Evolutionary conservation across 2,113 vertebrate genomes (phyloP), one percentile per base, ranked within the genome.

Genomic region (Eudyptes chrysolophus): DNA sequence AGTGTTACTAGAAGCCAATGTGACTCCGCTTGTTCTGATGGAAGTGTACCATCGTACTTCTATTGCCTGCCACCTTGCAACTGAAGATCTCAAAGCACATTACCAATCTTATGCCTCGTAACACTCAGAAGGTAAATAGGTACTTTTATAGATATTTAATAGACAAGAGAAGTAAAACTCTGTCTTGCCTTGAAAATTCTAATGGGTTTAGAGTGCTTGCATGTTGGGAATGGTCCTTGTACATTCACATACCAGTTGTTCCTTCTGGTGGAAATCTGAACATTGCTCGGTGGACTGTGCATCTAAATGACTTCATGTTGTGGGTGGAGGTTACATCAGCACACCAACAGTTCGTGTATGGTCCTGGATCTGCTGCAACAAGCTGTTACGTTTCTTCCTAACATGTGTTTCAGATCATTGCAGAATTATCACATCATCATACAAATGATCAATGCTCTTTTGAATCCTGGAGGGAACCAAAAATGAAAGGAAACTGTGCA

Each of bases 341-440:
- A 30, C 25, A 6, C 34, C 46, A 62, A 79, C 11, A 18, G 40
- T 46, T 86, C 58, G 11, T 22, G 32, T 40, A 64, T 24, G 46
- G 87, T 72, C 58, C 89, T 65, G 54, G 51, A 46, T 76, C 75
- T 69, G 40, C 60, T 74, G 58, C 51, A 93, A 60, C 40, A 65
- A 85, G 55, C 71, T 87, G 44, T 42, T 82, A 57, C 11, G 8
- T 65, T 85, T 95, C 87, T 91, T 70, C 46, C 36, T 29, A 61
- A 74, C 71, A 64, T 26, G 65, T 84, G 75, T 94, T 95, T 94
- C 82, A 77, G 82, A 94, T 95, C 92, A 62, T 42, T 62, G 75
- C 49, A 74, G 95, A 90, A 92, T 96, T 92, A 95, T 74, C 92
- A 65, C 87, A 83, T 95, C 87, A 74, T 92, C 84, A 61, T 36